These are phyloP conservation scores for Perizoma flavofasciatum DNA, from an alignment of 2,888 invertebrate genomes.

Conservation along the genomic window DNA sequence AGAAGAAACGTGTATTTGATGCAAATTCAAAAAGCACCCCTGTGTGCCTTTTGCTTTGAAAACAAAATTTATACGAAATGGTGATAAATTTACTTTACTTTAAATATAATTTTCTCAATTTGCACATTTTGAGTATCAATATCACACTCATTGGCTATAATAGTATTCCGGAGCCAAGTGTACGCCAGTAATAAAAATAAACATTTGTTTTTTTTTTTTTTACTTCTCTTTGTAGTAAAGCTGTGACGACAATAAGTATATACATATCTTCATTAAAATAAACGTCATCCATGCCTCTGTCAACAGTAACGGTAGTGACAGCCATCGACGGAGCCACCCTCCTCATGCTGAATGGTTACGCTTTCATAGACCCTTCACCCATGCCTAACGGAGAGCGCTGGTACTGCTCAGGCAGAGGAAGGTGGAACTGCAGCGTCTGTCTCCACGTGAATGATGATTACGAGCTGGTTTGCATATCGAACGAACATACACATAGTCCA, in stretches of 20 bases:
- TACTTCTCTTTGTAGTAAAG: too few relatives aligned
- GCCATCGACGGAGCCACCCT: constrained; percentile 74
- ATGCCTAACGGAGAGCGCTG: constrained; percentile 73
- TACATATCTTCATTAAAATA: too few relatives aligned
- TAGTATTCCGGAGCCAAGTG: too few relatives aligned
- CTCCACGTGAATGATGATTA: constrained; percentile 77
- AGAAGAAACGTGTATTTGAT: background rate
- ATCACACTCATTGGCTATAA: too few relatives aligned
- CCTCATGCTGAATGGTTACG: constrained; percentile 73
- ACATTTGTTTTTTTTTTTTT: too few relatives aligned
- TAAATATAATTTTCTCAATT: too few relatives aligned
- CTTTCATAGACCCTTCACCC: constrained; percentile 73
- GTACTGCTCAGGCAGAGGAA: constrained; percentile 72
- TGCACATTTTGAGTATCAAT: too few relatives aligned
- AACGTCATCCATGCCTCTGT: constrained; percentile 23
- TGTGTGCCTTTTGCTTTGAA: background rate
- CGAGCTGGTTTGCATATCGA: constrained; percentile 71
- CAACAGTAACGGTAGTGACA: constrained; percentile 76
- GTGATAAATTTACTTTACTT: too few relatives aligned
- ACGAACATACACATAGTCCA: constrained; percentile 67
- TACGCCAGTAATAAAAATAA: too few relatives aligned
- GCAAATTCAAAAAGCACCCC: background rate
- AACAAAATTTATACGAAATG: background rate
- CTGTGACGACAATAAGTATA: too few relatives aligned
- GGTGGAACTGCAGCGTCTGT: constrained; percentile 70